phyloP scores from a whole-genome alignment of 2,113 vertebrate species.

The Copsychus sechellarum region DNA sequence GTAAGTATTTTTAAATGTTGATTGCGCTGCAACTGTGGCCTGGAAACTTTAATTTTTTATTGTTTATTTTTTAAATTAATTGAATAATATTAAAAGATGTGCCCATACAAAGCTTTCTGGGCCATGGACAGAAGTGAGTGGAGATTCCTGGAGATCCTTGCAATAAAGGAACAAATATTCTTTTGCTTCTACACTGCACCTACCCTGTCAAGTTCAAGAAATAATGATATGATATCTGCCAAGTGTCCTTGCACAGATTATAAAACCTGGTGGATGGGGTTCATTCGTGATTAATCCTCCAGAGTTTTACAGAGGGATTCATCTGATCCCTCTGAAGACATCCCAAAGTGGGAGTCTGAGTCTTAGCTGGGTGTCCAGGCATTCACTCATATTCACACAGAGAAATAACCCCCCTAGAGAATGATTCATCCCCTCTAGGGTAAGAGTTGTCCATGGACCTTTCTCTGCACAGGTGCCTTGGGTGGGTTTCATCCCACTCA shows the following conservation, averaged over 20 bases:
- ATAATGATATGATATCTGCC: neutral
- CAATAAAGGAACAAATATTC: neutral
- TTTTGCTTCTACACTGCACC: neutral
- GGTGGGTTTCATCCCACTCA: neutral
- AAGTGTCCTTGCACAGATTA: conserved; percentile 4
- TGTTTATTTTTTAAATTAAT: neutral
- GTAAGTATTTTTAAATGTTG: neutral
- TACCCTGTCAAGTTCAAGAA: neutral
- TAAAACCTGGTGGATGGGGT: neutral
- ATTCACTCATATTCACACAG: neutral
- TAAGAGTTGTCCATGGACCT: neutral
- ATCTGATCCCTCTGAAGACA: neutral
- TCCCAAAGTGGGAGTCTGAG: neutral
- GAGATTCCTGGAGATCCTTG: neutral
- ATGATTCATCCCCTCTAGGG: neutral
- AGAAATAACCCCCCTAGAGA: neutral
- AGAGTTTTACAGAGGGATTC: neutral
- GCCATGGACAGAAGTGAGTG: neutral
- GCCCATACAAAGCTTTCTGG: neutral
- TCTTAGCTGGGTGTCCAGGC: neutral
- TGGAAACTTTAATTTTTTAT: neutral
- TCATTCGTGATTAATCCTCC: conserved; percentile 13
- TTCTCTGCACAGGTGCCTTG: neutral
- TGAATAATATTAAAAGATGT: neutral
- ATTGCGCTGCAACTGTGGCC: neutral